phyloP scores from a whole-genome alignment of 2,113 vertebrate genomes.

The Pachycephala philippinensis region DNA sequence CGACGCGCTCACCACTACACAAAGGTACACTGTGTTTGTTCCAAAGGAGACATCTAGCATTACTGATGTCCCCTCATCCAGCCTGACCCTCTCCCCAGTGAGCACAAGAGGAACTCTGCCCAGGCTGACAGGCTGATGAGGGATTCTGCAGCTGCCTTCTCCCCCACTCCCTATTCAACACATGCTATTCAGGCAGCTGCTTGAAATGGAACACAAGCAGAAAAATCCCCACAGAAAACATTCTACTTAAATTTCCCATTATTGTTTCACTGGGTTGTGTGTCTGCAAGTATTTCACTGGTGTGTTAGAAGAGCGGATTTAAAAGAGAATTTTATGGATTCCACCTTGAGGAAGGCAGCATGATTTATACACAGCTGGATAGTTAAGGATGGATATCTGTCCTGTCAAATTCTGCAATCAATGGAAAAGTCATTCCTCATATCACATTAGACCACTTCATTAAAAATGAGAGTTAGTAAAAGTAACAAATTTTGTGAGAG shows the following conservation, averaged over 20 bases:
- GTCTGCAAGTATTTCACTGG: neutral
- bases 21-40: neutral
- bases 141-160: neutral
- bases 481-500: neutral
- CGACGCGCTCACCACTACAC: accelerated
- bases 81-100: neutral
- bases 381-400: neutral
- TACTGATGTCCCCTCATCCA: neutral
- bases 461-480: neutral
- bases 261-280: neutral
- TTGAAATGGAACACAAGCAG: neutral
- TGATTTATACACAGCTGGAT: slow-evolving; percentile 29
- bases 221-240: neutral
- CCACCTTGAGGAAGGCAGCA: slow-evolving; percentile 28
- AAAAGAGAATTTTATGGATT: slow-evolving; percentile 31
- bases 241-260: neutral
- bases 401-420: slow-evolving; percentile 1
- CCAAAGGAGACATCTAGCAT: neutral
- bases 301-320: neutral
- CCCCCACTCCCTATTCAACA: neutral
- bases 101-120: neutral
- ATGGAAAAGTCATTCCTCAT: neutral
- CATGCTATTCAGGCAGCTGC: neutral
- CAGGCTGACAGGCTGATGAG: neutral
- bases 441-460: neutral